phyloP scores from a whole-genome alignment of 2,113 vertebrate species.

The Pachycephala philippinensis region DNA sequence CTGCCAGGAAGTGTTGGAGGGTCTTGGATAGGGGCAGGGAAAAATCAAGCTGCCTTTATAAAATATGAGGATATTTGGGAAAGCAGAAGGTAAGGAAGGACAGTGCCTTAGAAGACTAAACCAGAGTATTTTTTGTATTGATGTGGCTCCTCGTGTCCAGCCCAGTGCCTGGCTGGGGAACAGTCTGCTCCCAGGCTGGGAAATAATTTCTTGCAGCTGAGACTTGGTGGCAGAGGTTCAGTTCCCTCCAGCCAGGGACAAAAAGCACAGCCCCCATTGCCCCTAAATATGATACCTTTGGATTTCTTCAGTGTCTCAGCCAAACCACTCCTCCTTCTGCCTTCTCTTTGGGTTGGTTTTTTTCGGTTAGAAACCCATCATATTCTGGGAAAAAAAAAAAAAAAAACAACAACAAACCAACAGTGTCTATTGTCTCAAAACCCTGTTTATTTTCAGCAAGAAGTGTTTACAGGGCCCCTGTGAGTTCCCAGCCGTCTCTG shows the following conservation, averaged over 20 bases:
- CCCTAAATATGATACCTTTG: rapidly evolving
- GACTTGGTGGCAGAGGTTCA: background rate
- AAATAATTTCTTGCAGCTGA: background rate
- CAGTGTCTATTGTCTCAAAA: background rate
- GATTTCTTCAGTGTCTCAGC: background rate
- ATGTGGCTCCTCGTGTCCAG: background rate
- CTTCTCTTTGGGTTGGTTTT: background rate
- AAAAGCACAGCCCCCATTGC: background rate
- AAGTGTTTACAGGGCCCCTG: background rate
- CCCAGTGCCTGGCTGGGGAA: background rate
- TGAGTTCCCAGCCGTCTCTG: background rate
- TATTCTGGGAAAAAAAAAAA: rapidly evolving
- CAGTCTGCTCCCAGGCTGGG: background rate
- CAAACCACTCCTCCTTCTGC: background rate
- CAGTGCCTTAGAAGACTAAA: background rate
- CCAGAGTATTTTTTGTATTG: background rate
- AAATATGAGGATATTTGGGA: background rate
- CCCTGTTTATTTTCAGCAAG: background rate
- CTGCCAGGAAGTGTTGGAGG: rapidly evolving
- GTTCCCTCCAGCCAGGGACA: background rate
- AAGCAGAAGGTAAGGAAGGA: background rate
- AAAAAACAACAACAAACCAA: background rate
- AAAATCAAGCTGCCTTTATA: background rate
- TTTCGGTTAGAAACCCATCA: background rate
- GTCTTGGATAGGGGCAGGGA: background rate